Evolutionary conservation across 2,113 vertebrate species (phyloP).

Genomic region (Tichodroma muraria): DNA sequence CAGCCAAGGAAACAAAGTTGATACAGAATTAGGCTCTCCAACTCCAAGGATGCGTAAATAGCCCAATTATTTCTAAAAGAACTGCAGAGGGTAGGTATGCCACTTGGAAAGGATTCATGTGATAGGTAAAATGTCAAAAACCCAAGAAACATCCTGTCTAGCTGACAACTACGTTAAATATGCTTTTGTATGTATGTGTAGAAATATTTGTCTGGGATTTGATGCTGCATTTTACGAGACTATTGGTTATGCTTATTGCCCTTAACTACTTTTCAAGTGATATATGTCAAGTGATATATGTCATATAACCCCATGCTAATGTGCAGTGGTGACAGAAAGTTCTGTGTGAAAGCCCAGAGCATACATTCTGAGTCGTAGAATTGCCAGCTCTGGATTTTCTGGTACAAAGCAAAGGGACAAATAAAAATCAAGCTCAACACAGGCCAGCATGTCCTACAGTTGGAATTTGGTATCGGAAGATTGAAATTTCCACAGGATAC

Average conservation of each 20-base stretch:
- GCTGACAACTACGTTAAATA: background rate
- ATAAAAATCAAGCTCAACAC: background rate
- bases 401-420: background rate
- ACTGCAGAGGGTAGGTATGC: background rate
- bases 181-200: background rate
- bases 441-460: background rate
- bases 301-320: background rate
- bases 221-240: background rate
- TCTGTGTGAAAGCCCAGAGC: background rate
- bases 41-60: background rate
- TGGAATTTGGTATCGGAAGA: background rate
- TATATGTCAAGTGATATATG: background rate
- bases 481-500: background rate
- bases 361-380: background rate
- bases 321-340: background rate
- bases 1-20: background rate
- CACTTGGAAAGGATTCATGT: background rate
- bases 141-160: background rate
- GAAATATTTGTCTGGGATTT: background rate
- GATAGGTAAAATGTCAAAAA: background rate
- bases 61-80: background rate
- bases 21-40: background rate
- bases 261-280: background rate
- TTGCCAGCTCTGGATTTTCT: background rate
- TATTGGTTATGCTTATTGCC: background rate